Conservation (phyloP, 2,888 invertebrate genomes). For the Drosophila anomelani region DNA sequence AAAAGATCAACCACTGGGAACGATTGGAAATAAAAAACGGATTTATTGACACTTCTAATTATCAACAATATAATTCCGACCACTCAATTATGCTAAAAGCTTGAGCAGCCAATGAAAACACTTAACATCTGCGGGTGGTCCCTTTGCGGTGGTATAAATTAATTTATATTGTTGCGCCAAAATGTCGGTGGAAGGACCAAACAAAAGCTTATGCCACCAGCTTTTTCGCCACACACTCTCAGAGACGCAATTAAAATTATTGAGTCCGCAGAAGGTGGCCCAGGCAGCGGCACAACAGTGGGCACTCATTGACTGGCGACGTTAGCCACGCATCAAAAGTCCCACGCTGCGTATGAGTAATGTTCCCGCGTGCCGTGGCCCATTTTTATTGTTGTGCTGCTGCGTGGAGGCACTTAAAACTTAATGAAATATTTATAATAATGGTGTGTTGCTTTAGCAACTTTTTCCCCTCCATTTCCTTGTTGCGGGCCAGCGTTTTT, state of each 20-base stretch:
- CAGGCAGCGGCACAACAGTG: slow-evolving; percentile 13
- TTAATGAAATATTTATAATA: slow-evolving; percentile 78
- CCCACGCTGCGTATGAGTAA: slow-evolving; percentile 77
- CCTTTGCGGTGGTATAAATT: slow-evolving; percentile 58
- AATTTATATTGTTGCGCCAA: slow-evolving; percentile 51
- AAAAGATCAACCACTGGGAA: background rate
- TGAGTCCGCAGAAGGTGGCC: slow-evolving; percentile 45
- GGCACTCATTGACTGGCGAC: slow-evolving; percentile 31
- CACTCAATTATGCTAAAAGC: slow-evolving; percentile 73
- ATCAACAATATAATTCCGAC: slow-evolving; percentile 62
- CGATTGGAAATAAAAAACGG: slow-evolving; percentile 21
- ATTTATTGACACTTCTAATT: slow-evolving; percentile 75
- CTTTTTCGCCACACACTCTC: slow-evolving; percentile 19
- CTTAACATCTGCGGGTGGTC: slow-evolving; percentile 45
- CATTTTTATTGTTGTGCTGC: slow-evolving; percentile 67
- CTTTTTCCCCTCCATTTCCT: slow-evolving; percentile 41
- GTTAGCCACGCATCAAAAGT: slow-evolving; percentile 47
- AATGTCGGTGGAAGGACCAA: background rate
- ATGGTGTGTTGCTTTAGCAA: slow-evolving; percentile 58
- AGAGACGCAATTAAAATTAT: slow-evolving; percentile 71
- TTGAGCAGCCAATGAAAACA: slow-evolving; percentile 58
- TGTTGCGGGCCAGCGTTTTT: slow-evolving; percentile 8
- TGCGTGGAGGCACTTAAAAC: slow-evolving; percentile 70
- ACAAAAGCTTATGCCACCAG: background rate
- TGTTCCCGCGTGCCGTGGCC: slow-evolving; percentile 38